Evolutionary conservation across 2,888 invertebrate species (phyloP).

Genomic region (Mimumesa dahlbomi): DNA sequence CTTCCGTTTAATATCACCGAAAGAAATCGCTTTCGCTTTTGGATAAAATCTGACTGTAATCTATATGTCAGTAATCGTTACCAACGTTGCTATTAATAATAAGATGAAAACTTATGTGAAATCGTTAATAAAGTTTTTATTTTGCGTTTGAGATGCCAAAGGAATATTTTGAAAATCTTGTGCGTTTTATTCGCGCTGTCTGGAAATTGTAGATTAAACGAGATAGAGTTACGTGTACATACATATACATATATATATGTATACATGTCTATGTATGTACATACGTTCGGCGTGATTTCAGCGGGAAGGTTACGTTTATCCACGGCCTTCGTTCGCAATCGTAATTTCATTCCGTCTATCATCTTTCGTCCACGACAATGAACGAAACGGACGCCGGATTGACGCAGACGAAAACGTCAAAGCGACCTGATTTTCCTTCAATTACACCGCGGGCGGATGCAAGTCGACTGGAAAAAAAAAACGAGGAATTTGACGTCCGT

Average conservation of each 20-base stretch:
- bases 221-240: no score
- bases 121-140: no score
- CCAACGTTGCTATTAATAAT: background rate
- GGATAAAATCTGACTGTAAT: conserved; percentile 9
- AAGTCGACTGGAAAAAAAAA: conserved; percentile 61
- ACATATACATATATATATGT: no score
- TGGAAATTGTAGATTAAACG: no score
- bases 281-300: background rate
- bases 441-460: conserved; percentile 65
- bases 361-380: conserved; percentile 17
- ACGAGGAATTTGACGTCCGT: conserved; percentile 72
- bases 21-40: conserved; percentile 29
- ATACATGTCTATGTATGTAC: no score
- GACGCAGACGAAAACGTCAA: conserved; percentile 42
- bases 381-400: conserved; percentile 19
- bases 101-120: background rate
- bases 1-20: background rate
- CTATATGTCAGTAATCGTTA: background rate
- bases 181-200: no score
- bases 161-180: no score
- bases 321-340: conserved; percentile 36
- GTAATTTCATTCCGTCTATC: conserved; percentile 37
- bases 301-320: conserved; percentile 9
- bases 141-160: no score
- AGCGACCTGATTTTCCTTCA: conserved; percentile 67